Evolutionary conservation across 2,113 vertebrate genomes (phyloP), one percentile per base, ranked within the genome.

Genomic region (Atlantisia rogersi): DNA sequence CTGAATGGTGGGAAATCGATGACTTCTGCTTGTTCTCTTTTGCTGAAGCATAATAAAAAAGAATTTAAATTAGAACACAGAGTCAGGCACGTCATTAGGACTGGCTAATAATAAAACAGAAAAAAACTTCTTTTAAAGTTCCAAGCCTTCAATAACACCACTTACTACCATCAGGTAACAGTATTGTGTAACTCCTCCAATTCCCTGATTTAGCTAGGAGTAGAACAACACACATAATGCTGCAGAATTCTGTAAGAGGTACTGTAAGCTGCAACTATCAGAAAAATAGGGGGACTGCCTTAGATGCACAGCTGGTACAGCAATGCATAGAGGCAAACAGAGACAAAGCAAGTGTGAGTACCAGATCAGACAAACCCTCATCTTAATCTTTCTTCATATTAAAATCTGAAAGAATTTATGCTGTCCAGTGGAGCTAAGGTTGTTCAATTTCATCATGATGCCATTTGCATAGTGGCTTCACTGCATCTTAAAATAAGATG

Each of bases 91-190:
- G 17, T 21, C 12, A 22, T 44, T 76, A 60, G 37, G 4, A 56
- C 4, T 5, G 2, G 8, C 15, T 58, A 28, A 65, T 42, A 84
- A 29, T 17, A 16, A 39, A 44, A 35, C 3, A 77, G 3, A 60
- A n/a, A n/a, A 56, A 6, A 31, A 22, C 21, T 55, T n/a, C 12
- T 71, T 35, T 46, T 60, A 0, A 73, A 59, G 7, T 15, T 52
- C 32, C 31, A 90, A 60, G 28, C 20, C 25, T 79, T 58, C 50
- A 76, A 85, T 60, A 60, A 2, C 68, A 60, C 48, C 5, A 62
- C 29, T 63, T 83, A 29, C 76, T 80, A 70, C 60, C 77, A 67
- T 86, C 44, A 81, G 35, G 28, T 91, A 76, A 92, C 76, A 91
- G 40, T 42, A 84, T 19, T 67, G 31, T 17, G 24, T 35, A 86